Base-by-base conservation (phyloP, 2,797 vertebrate genomes). In the Clarias platycephalus region DNA sequence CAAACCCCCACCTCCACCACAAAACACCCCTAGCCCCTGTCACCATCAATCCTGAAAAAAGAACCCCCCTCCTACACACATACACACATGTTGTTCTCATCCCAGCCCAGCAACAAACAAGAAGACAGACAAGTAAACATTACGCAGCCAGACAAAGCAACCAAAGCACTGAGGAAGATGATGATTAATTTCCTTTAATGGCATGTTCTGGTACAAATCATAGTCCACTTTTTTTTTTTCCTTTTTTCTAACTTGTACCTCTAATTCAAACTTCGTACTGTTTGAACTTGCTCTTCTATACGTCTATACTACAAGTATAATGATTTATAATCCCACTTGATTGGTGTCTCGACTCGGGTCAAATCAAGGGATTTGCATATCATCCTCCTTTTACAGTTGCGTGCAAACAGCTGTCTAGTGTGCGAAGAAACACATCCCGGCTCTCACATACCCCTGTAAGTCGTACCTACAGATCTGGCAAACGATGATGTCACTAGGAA, bases 401-500 rank as follows among this genome's bases (percentile, higher is more conserved):
- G 88, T 88, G 60, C 89, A 92, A 94, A 90, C 93, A 94, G 93
- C 93, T 95, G 93, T 89, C 85, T 84, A 60, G 88, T 84, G 62
- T 76, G 82, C 15, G 67, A 64, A 57, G 67, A 40, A 18, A 68
- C 76, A 75, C 74, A 57, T 57, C 57, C n/a, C 60, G 13, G 62
- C 79, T 67, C 64, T 82, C 55, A 77, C 28, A 79, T 64, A 81
- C 82, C 79, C 81, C 81, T 82, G 67, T 68, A 86, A 83, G 62
- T 64, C 86, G 83, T 88, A 84, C 83, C 85, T 86, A 66, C 8
- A 84, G 71, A 71, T 88, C 90, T 86, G 84, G 83, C 87, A 92
- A 85, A 15, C 88, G 89, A 87, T 93, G 93, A 95, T 94, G 93
- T 95, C 94, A 94, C 90, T 90, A 85, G 75, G 89, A 89, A 89